These are phyloP conservation scores for Cladorhizidae sp. DNA, from an alignment of 37 sponge, comb jelly and placozoan species.

Conservation along the genomic window DNA sequence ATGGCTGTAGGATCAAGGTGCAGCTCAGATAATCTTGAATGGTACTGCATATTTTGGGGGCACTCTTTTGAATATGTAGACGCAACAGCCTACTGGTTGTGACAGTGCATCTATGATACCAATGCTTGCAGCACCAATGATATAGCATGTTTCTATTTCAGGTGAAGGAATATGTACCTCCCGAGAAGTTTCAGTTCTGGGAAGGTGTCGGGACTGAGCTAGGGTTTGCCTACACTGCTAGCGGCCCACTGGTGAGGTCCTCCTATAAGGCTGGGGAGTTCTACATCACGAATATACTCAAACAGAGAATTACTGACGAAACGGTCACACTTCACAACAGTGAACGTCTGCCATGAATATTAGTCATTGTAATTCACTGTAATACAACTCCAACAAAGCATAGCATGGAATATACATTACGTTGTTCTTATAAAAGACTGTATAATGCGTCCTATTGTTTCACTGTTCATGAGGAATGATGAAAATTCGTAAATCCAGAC, in stretches of 20 bases:
- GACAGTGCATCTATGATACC: too few species aligned
- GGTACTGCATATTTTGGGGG: neutral
- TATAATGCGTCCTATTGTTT: neutral
- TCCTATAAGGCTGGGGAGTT: conserved; percentile 98
- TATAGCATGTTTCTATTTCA: neutral
- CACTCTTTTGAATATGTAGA: neutral
- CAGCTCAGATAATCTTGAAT: too few species aligned
- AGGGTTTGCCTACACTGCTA: conserved; percentile 96
- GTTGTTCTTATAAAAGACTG: too few species aligned
- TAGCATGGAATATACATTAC: neutral
- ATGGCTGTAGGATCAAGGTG: neutral
- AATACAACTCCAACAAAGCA: neutral
- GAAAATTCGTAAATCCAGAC: neutral
- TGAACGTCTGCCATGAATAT: too few species aligned
- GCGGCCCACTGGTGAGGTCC: conserved; percentile 98
- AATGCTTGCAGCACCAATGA: too few species aligned
- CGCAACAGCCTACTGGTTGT: too few species aligned
- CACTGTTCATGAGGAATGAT: neutral
- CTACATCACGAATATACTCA: conserved; percentile 90
- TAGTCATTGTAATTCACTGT: neutral
- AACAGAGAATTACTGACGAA: conserved; percentile 32
- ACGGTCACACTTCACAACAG: too few species aligned
- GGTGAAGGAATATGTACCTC: conserved; percentile 96
- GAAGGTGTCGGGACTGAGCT: conserved; percentile 83
- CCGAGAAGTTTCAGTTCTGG: conserved; percentile 97